Evolutionary conservation across 2,797 vertebrate genomes (phyloP).

Genomic region (Momotus momota): DNA sequence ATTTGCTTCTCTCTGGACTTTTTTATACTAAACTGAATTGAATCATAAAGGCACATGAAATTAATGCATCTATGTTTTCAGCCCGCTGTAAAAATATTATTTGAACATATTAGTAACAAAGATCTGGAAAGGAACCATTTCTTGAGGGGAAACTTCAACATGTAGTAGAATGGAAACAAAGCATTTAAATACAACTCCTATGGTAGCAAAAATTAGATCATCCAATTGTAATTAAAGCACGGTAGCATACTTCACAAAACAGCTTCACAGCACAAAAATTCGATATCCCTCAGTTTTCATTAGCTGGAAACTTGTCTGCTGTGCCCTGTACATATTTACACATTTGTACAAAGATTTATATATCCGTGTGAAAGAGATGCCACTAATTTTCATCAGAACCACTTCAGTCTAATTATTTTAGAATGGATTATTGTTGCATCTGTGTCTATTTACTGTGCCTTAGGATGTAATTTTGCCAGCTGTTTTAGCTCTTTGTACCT

Average conservation of each 20-base stretch:
- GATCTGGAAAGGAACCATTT: not conserved
- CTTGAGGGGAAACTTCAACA: not conserved
- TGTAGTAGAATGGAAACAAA: not conserved
- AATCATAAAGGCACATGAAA: not conserved
- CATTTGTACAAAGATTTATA: not conserved
- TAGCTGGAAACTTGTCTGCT: not conserved
- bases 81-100: not conserved
- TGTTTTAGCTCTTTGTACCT: not conserved
- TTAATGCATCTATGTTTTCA: not conserved
- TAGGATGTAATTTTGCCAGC: not conserved
- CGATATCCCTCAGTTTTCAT: not conserved
- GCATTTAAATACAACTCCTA: not conserved
- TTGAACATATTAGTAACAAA: not conserved
- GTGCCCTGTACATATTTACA: not conserved
- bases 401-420: not conserved
- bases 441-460: not conserved
- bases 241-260: not conserved
- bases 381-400: not conserved
- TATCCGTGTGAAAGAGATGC: not conserved
- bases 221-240: not conserved
- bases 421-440: not conserved
- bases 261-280: not conserved
- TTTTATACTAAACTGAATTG: not conserved
- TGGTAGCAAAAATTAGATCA: not conserved
- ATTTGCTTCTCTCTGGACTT: not conserved